Base-by-base conservation (phyloP, 2,113 vertebrate species). In the Chelonoidis abingdonii region DNA sequence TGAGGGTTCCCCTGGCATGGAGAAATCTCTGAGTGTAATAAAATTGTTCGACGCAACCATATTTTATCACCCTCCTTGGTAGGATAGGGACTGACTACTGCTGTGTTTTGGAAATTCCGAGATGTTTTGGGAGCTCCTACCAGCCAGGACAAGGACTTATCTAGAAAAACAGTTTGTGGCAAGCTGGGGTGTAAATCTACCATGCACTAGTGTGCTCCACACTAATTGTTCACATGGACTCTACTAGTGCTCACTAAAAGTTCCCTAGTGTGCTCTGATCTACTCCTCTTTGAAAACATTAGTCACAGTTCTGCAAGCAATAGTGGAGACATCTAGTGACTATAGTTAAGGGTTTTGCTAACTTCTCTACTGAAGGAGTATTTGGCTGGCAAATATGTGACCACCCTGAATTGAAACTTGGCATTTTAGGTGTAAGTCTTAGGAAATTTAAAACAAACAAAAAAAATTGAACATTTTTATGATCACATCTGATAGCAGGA, bases 281-380 rank as follows among this genome's bases (percentile, higher is more conserved):
- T 31, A 29, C 27, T 29, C 24, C 56, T 27, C 29, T 31, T 62
- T 62, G 13, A 62, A 62, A 62, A 0, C 2, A 54, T 54, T 47
- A 86, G 11, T 22, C 52, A 59, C 80, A 84, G 80, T 87, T 90
- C 88, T 27, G 19, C 35, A 85, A 85, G 31, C 59, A 94, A 41
- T 24, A 9, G 8, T 69, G 24, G 44, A 94, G 11, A n/a, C 81
- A 14, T 31, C 84, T 90, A 59, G 52, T 47, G 19, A 17, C 82
- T 94, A 16, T 54, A 59, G 80, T 59, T 76, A 94, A 24, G 6
- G 31, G n/a, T 76, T 90, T 88, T 94, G 91, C 24, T 86, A 14
- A 69, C n/a, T 83, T 93, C 53, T 52, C 31, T 92, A 8, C 13
- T 85, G 65, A 21, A 89, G 86, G 53, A 88, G 75, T 83, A 69